phyloP scores from a whole-genome alignment of 2,113 vertebrate genomes.

The Toxotes jaculatrix region DNA sequence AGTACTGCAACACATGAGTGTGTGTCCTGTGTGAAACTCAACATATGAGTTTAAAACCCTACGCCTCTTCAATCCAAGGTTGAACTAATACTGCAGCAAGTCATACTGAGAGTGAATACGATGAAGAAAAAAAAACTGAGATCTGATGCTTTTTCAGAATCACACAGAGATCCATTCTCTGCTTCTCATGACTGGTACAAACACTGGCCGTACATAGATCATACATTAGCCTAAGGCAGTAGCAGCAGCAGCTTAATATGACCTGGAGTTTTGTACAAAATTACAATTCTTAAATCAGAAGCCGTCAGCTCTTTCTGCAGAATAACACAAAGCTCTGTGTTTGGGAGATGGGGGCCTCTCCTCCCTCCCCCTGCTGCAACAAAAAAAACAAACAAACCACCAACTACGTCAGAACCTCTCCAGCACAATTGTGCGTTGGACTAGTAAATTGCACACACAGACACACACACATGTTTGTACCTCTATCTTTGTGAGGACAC shows the following conservation, averaged over 20 bases:
- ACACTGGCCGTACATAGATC: not conserved
- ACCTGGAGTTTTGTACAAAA: not conserved
- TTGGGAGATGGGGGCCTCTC: not conserved
- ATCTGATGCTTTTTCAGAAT: not conserved
- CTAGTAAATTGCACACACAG: slow-evolving; percentile 4
- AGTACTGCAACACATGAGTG: not conserved
- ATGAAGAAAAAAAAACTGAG: not conserved
- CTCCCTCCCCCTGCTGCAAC: not conserved
- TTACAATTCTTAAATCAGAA: slow-evolving; percentile 5
- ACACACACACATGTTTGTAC: not conserved
- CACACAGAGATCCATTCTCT: not conserved
- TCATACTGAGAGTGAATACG: not conserved
- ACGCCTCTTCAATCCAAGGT: not conserved
- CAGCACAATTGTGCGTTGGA: slow-evolving; percentile 19
- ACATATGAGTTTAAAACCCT: too few relatives aligned
- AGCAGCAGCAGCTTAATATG: not conserved
- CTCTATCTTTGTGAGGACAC: too few relatives aligned
- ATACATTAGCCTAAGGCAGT: not conserved
- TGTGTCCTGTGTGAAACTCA: not conserved
- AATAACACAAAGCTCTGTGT: slow-evolving; percentile 43
- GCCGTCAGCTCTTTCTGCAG: slow-evolving; percentile 32
- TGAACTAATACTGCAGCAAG: not conserved
- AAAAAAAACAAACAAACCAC: slow-evolving; percentile 54
- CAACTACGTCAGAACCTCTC: slow-evolving; percentile 48
- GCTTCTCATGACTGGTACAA: not conserved